Percentiles rank a stretch among this genome's conserved stretches.
phyloP scores from a whole-genome alignment of 2,888 invertebrate genomes.

The Fabriciana adippe region DNA sequence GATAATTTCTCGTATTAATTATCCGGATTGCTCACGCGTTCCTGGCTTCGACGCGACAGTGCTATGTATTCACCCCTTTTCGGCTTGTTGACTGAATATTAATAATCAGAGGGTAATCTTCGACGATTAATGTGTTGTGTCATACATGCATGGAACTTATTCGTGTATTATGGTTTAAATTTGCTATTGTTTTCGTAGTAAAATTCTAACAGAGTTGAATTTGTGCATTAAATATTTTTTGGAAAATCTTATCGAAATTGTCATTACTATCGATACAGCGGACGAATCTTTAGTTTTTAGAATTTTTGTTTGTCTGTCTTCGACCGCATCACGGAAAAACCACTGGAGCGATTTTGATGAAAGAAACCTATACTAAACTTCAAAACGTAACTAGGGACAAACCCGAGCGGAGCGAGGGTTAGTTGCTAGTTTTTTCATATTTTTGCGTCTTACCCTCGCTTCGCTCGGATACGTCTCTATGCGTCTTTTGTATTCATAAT shows the following conservation, averaged over 20 bases:
- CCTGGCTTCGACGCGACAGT: conserved; percentile 66
- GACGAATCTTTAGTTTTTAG: no score
- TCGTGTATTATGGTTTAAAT: conserved; percentile 30
- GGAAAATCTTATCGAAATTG: no score
- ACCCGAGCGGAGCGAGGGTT: no score
- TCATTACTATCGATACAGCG: no score
- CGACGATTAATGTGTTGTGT: conserved; percentile 61
- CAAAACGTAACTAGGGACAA: no score
- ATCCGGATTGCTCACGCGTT: conserved; percentile 71
- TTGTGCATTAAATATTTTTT: no score
- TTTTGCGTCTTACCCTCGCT: conserved; percentile 1
- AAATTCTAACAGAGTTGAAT: no score
- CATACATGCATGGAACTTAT: conserved; percentile 35
- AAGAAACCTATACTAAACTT: no score
- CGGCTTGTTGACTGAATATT: conserved; percentile 75
- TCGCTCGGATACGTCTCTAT: no score
- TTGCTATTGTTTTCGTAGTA: conserved; percentile 19
- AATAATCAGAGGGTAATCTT: conserved; percentile 69
- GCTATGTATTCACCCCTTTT: conserved; percentile 76
- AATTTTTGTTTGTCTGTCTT: no score
- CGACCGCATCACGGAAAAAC: no score
- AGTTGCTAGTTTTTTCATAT: conserved; percentile 16
- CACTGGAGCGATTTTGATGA: no score
- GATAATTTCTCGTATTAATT: conserved; percentile 67
- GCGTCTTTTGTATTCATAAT: neutral